Percentiles rank a stretch among this genome's conserved stretches.
Conservation (phyloP, 2,113 vertebrate genomes). For the Pongo pygmaeus region DNA sequence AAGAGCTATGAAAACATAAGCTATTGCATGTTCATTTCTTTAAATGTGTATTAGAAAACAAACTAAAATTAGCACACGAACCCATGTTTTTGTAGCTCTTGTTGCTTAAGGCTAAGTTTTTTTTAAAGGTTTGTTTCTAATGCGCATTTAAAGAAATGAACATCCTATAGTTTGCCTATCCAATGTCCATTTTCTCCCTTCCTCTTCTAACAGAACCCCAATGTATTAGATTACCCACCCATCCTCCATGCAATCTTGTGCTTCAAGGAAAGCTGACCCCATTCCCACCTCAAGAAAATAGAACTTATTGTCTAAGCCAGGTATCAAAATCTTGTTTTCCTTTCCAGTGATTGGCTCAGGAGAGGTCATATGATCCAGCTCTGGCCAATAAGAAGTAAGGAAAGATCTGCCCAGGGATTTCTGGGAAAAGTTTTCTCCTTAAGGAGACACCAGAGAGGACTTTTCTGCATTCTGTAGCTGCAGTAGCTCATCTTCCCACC, state of each 20-base stretch:
- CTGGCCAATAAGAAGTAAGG: not conserved
- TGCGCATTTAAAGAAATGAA: not conserved
- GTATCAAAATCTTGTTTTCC: not conserved
- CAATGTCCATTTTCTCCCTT: not conserved
- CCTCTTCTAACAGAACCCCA: not conserved
- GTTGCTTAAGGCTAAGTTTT: too few relatives aligned
- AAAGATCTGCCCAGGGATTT: not conserved
- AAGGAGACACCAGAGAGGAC: not conserved
- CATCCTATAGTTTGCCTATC: not conserved
- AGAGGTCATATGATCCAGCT: not conserved
- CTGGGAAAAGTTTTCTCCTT: not conserved
- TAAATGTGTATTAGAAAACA: too few relatives aligned
- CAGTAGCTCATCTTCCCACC: not conserved
- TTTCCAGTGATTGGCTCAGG: not conserved
- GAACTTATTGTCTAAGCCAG: not conserved
- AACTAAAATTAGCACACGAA: too few relatives aligned
- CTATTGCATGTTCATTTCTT: too few relatives aligned
- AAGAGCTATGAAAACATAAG: not conserved
- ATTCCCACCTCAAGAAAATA: not conserved
- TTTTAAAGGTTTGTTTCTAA: not conserved
- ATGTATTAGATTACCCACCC: fast-evolving
- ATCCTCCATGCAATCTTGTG: not conserved
- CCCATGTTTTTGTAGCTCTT: too few relatives aligned
- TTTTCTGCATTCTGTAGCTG: not conserved
- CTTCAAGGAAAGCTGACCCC: not conserved